phyloP scores from a whole-genome alignment of 2,797 vertebrate genomes.

The Cirrhinus mrigala region DNA sequence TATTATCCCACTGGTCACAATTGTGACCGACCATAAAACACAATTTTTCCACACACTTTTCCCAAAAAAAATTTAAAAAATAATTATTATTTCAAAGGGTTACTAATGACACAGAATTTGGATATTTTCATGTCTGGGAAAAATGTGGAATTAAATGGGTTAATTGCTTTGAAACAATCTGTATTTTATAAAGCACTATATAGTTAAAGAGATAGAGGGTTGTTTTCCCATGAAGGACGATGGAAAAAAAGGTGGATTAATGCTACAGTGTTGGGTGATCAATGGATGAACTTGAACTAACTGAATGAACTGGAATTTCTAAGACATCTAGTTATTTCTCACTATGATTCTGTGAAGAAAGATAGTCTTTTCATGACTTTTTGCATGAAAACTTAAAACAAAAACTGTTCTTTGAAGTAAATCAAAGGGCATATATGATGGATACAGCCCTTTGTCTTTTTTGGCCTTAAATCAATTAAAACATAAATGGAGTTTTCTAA shows the following conservation, averaged over 20 bases:
- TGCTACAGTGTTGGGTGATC: not conserved
- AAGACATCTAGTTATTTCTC: not conserved
- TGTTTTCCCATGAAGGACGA: not conserved
- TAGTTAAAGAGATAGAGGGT: not conserved
- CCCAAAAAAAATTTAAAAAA: no score
- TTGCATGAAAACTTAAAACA: not conserved
- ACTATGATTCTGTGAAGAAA: not conserved
- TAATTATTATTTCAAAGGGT: no score
- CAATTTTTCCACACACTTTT: no score
- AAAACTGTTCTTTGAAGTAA: not conserved
- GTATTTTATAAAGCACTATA: not conserved
- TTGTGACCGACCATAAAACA: no score
- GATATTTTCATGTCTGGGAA: no score
- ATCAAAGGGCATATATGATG: not conserved
- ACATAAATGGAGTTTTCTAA: not conserved
- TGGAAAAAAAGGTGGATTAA: not conserved
- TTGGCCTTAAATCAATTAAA: not conserved
- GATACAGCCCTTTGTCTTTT: not conserved
- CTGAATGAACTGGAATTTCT: not conserved
- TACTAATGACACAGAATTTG: no score
- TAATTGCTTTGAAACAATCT: not conserved
- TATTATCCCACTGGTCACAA: no score
- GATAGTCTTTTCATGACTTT: not conserved
- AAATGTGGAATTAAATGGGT: no score
- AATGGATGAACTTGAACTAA: not conserved